Evolutionary conservation across 1,140 invertebrate genomes (phyloP).

Genomic region (Drosophila micromelanica): DNA sequence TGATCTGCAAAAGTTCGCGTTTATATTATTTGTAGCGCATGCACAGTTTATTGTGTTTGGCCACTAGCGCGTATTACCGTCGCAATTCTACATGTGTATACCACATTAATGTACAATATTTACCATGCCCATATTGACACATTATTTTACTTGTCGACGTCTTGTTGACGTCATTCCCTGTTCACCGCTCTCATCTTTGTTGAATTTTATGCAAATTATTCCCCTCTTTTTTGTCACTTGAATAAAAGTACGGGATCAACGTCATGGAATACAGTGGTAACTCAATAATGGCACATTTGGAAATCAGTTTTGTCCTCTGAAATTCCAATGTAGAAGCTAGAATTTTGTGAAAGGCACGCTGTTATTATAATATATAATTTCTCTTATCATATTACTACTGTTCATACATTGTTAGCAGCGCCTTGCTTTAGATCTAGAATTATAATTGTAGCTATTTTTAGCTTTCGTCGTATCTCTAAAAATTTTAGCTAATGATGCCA

Average conservation of each 20-base stretch:
- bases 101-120: slow-evolving; percentile 2
- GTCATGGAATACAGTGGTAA: slow-evolving; percentile 7
- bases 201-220: slow-evolving; percentile 50
- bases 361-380: background rate
- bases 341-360: too few species aligned
- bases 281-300: background rate
- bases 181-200: slow-evolving; percentile 17
- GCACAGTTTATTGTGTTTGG: background rate
- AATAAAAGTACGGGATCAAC: slow-evolving; percentile 19
- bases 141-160: slow-evolving; percentile 31
- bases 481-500: slow-evolving; percentile 46
- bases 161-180: slow-evolving; percentile 53
- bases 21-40: slow-evolving; percentile 7
- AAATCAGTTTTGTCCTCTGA: too few species aligned
- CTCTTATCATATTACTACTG: background rate
- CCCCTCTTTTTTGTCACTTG: slow-evolving; percentile 4
- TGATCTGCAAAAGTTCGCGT: background rate
- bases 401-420: slow-evolving; percentile 30
- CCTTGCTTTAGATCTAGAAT: slow-evolving; percentile 38
- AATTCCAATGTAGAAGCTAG: too few species aligned
- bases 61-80: too few species aligned
- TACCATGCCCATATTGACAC: slow-evolving; percentile 30
- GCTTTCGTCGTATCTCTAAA: slow-evolving; percentile 1
- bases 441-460: slow-evolving; percentile 36
- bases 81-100: slow-evolving; percentile 1